A percentile compares a stretch with the other conserved stretches of the same genome.
phyloP scores from a whole-genome alignment of 2,113 vertebrate genomes.

The Orientallactaga bullata region DNA sequence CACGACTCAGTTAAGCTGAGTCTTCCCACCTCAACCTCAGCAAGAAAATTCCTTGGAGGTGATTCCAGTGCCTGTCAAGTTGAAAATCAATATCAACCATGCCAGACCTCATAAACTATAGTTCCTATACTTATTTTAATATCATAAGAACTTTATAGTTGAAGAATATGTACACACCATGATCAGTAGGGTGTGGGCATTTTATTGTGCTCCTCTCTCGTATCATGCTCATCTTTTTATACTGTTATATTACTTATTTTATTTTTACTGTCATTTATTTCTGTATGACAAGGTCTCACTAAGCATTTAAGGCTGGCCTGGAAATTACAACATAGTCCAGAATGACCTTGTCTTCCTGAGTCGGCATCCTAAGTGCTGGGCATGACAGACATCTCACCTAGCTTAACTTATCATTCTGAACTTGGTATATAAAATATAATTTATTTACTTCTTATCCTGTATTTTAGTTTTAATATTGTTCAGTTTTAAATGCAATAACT shows the following conservation, averaged over 20 bases:
- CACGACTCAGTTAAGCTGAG: too few species aligned
- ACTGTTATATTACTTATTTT: neutral
- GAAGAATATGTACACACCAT: neutral
- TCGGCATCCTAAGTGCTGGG: neutral
- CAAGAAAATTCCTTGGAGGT: too few species aligned
- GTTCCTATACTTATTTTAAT: neutral
- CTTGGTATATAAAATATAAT: neutral
- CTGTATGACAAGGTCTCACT: neutral
- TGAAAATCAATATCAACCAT: too few species aligned
- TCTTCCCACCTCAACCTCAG: too few species aligned
- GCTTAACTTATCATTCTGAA: neutral
- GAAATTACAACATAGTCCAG: neutral
- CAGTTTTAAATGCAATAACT: neutral
- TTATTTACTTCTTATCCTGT: neutral
- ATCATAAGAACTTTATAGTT: neutral
- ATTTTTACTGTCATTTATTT: neutral
- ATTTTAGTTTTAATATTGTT: neutral
- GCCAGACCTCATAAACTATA: neutral
- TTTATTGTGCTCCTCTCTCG: neutral
- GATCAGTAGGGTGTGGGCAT: accelerated
- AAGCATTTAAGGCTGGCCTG: neutral
- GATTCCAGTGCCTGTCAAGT: too few species aligned
- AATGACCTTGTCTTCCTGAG: neutral
- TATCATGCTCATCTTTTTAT: neutral
- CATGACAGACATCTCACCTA: neutral